Base-by-base conservation (phyloP, 2,888 invertebrate genomes). In the Heteromyza rotundicornis region DNA sequence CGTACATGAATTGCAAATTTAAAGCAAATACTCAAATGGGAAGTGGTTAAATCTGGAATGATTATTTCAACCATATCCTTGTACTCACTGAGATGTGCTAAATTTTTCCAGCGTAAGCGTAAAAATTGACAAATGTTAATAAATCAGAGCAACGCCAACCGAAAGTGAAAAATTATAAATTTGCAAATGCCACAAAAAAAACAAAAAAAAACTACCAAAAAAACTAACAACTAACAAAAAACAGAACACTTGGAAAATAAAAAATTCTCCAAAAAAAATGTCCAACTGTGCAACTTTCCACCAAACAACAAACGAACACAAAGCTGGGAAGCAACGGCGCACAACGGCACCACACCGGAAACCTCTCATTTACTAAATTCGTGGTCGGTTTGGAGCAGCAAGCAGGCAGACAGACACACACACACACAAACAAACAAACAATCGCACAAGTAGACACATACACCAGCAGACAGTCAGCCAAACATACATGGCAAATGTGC, bases 341-440 rank as follows among this genome's bases (percentile, higher is more conserved):
- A 17, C 40, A 24, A 54, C 47, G 47, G 35, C 32, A 76, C 76
- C 74, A 72, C 76, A 76, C 69, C 77, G 77, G 75, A 77, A 75
- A 74, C 75, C 76, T 74, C 77, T 75, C 77, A 75, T 75, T 77
- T 77, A 76, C 77, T 74, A 73, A 75, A 75, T 76, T 77, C 75
- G 75, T 72, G 77, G 77, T 73, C 73, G 70, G 64, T 69, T 71
- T 68, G 68, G 35, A 69, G 64, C 64, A 65, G 32, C 50, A 56
- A 5, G 10, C 27, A 27, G 27, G 27, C 19, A 44, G 35, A 52
- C 27, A 51, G 16, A 16, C 3, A 22, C 40, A 19, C 53, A 53
- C 47, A 57, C 19, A 8, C 16, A 7, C n/a, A 14, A 27, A 27
- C 27, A 10, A 27, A 19, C 0, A 51, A 51, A 51, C 22, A 12